Evolutionary conservation across 2,888 invertebrate genomes (phyloP).

Genomic region (Diabrotica balteata): DNA sequence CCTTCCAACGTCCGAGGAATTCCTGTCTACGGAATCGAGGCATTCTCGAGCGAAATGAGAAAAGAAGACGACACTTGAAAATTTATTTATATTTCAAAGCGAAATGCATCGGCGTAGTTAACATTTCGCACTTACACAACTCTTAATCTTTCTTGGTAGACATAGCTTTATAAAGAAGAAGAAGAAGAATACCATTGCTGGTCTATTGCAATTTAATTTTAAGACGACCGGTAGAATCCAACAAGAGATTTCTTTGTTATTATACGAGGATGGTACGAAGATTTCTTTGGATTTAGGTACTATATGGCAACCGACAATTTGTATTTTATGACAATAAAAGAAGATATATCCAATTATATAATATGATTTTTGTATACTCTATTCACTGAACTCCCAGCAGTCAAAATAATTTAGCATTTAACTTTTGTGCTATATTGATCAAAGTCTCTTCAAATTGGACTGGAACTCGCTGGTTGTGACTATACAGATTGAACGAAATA

Average conservation of each 20-base stretch:
- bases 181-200: constrained; percentile 35
- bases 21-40: constrained; percentile 7
- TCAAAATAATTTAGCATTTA: too few species aligned
- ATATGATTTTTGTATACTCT: too few species aligned
- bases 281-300: background rate
- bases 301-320: too few species aligned
- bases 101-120: constrained; percentile 28
- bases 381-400: too few species aligned
- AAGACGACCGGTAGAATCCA: constrained; percentile 40
- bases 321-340: too few species aligned
- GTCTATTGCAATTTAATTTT: constrained; percentile 40
- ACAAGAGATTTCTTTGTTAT: constrained; percentile 32
- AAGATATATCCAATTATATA: too few species aligned
- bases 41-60: constrained; percentile 15
- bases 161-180: constrained; percentile 30
- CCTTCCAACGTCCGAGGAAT: constrained; percentile 14
- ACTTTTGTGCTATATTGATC: too few species aligned
- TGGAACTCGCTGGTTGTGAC: too few species aligned
- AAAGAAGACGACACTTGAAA: constrained; percentile 14
- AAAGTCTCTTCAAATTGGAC: too few species aligned
- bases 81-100: constrained; percentile 32
- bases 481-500: too few species aligned
- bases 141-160: constrained; percentile 34
- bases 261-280: constrained; percentile 3
- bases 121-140: constrained; percentile 34